Conservation (phyloP, 2,888 invertebrate genomes). For the Machimus rusticus region DNA sequence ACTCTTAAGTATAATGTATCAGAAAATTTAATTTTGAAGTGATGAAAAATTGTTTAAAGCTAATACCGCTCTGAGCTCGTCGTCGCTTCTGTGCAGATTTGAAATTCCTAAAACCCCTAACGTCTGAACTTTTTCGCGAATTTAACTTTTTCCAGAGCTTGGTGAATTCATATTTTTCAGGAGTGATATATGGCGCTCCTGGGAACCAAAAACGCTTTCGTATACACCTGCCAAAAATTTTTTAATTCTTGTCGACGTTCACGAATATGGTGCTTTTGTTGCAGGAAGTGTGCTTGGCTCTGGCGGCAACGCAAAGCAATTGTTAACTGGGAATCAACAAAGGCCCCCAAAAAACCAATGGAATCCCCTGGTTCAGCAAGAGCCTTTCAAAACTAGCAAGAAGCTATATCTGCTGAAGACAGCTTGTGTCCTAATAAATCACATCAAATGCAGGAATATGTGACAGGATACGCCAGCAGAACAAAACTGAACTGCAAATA, state of each 20-base stretch:
- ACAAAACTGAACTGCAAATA: constrained; percentile 21
- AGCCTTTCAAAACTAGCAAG: neutral
- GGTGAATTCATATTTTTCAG: neutral
- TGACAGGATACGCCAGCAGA: constrained; percentile 9
- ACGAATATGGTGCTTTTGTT: neutral
- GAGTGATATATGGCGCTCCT: neutral
- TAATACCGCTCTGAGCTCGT: neutral
- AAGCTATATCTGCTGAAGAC: constrained; percentile 14
- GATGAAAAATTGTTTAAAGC: neutral
- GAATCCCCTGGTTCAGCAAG: neutral
- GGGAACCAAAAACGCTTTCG: neutral
- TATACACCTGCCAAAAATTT: neutral
- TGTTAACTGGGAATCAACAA: neutral
- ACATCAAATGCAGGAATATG: constrained; percentile 28
- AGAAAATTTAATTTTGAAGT: neutral
- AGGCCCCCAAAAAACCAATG: neutral
- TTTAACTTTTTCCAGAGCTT: neutral
- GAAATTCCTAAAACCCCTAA: neutral
- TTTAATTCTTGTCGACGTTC: neutral
- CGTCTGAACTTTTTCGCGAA: neutral
- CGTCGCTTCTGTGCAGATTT: neutral
- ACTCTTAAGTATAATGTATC: neutral
- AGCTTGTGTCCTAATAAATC: constrained; percentile 28
- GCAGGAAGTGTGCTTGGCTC: neutral
- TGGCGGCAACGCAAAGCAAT: neutral